Conservation (phyloP, 2,888 invertebrate genomes). For the Mimachlamys varia region DNA sequence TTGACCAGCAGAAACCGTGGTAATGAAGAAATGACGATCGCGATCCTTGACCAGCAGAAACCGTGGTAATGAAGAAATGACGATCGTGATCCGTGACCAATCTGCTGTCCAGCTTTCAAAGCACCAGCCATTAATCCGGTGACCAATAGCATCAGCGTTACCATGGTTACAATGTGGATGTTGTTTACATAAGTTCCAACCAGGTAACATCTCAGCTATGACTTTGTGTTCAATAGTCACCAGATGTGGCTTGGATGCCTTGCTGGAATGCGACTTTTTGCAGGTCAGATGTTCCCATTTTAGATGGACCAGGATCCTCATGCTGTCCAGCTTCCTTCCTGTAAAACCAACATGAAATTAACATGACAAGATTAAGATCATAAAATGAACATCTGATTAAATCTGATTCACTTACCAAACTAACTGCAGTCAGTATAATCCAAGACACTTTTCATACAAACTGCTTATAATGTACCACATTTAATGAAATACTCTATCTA, state of each 20-base stretch:
- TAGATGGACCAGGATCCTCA: conserved; percentile 19
- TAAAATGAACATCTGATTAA: too few species aligned
- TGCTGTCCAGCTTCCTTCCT: conserved; percentile 8
- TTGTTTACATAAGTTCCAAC: background rate
- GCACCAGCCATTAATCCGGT: background rate
- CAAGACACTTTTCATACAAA: too few species aligned
- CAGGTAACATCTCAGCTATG: background rate
- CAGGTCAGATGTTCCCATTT: background rate
- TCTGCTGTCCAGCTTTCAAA: background rate
- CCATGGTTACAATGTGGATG: background rate
- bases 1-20: too few species aligned
- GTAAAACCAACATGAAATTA: background rate
- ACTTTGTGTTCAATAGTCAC: background rate
- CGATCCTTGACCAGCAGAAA: background rate
- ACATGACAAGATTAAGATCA: background rate
- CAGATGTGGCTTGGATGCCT: background rate
- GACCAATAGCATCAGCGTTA: background rate
- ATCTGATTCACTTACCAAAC: too few species aligned
- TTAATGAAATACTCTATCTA: too few species aligned
- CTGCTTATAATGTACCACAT: too few species aligned
- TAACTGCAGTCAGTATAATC: too few species aligned
- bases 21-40: background rate
- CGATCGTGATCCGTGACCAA: background rate
- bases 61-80: background rate
- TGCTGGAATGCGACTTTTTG: background rate